These are phyloP conservation scores for Dipus sagitta DNA, from an alignment of 2,797 vertebrate species.

Conservation along the genomic window DNA sequence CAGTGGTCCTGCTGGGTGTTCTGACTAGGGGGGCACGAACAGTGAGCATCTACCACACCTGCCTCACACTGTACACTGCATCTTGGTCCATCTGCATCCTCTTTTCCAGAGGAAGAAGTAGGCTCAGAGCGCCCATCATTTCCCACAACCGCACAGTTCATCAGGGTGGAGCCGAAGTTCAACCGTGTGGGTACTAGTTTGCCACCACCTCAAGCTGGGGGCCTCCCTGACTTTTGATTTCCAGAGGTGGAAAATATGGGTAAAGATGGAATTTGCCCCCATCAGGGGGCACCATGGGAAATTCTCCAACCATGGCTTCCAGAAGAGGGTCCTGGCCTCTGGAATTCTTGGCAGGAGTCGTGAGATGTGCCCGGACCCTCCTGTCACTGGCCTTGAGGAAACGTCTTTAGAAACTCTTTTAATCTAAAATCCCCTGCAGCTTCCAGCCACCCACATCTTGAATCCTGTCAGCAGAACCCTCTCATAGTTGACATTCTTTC, in stretches of 20 bases:
- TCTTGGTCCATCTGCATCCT: neutral
- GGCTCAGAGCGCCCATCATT: neutral
- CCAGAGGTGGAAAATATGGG: neutral
- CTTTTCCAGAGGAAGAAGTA: neutral
- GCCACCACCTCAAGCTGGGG: neutral
- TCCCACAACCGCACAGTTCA: neutral
- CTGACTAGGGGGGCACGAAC: neutral
- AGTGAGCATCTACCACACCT: rapidly evolving
- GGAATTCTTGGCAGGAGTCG: slow-evolving; percentile 73
- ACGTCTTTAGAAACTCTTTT: slow-evolving; percentile 59
- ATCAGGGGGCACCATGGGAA: slow-evolving; percentile 67
- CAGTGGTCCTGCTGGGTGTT: neutral
- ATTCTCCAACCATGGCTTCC: slow-evolving; percentile 56
- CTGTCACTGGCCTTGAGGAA: slow-evolving; percentile 42
- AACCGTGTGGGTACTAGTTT: neutral
- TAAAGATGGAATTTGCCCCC: slow-evolving; percentile 27
- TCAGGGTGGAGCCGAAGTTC: neutral
- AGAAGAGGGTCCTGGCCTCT: slow-evolving; percentile 69
- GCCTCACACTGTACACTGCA: rapidly evolving
- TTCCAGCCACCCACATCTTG: neutral
- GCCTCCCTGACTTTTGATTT: neutral
- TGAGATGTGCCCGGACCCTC: neutral
- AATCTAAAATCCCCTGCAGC: slow-evolving; percentile 63
- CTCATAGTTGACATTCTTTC: slow-evolving; percentile 15
- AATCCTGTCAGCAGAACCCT: neutral